These are phyloP conservation scores for Xenopus laevis DNA, from an alignment of 2,113 vertebrate species.

Conservation along the genomic window DNA sequence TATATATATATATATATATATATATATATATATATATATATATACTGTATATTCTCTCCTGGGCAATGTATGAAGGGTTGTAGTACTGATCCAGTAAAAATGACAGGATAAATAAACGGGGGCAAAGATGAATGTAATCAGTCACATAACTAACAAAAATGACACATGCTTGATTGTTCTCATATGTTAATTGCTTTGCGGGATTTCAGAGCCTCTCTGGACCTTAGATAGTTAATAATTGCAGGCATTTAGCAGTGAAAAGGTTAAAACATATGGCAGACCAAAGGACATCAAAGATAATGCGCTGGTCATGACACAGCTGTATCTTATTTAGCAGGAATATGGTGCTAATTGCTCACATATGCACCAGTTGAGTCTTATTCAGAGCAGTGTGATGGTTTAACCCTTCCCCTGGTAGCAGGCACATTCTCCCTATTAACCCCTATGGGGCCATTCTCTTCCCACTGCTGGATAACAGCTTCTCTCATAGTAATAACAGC, in stretches of 20 bases:
- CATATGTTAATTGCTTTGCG: neutral
- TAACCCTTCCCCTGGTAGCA: constrained; percentile 23
- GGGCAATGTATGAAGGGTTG: too few relatives aligned
- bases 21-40: too few relatives aligned
- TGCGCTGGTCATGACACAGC: constrained; percentile 43
- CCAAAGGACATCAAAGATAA: constrained; percentile 44
- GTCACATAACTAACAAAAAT: too few relatives aligned
- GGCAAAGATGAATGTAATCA: too few relatives aligned
- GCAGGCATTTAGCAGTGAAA: constrained; percentile 15
- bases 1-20: too few relatives aligned
- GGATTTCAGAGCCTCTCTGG: neutral
- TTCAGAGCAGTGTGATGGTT: constrained; percentile 29
- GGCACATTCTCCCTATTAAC: neutral
- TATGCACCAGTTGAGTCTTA: constrained; percentile 33
- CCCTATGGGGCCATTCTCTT: neutral
- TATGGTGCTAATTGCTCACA: constrained; percentile 47
- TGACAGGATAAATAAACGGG: too few relatives aligned
- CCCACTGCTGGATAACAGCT: neutral
- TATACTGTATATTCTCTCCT: too few relatives aligned
- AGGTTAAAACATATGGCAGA: constrained; percentile 38
- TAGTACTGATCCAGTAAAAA: too few relatives aligned
- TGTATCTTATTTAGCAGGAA: constrained; percentile 42
- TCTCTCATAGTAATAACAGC: neutral
- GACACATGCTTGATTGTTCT: too few relatives aligned
- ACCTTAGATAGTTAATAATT: neutral